Conservation (phyloP, 2,797 vertebrate genomes). For the Phalanger gymnotis region DNA sequence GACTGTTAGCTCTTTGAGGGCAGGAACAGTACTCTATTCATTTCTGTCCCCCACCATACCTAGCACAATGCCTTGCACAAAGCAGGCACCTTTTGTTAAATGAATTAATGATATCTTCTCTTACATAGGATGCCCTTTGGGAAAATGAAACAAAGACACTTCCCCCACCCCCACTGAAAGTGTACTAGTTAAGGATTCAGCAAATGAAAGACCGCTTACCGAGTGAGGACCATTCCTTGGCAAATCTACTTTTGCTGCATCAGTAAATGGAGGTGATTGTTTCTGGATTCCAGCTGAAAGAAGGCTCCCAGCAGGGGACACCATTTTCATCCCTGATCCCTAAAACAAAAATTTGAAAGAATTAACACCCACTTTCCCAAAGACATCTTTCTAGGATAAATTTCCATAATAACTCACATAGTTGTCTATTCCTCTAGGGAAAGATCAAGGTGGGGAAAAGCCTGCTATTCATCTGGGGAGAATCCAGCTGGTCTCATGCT, state of each 20-base stretch:
- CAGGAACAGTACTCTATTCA: neutral
- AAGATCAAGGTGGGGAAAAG: neutral
- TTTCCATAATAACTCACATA: conserved; percentile 42
- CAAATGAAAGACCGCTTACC: conserved; percentile 10
- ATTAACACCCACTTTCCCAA: neutral
- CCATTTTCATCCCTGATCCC: neutral
- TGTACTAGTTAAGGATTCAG: conserved; percentile 10
- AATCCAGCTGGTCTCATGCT: neutral
- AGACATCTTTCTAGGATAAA: conserved; percentile 1
- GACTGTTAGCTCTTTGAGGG: neutral
- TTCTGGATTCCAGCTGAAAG: conserved; percentile 24
- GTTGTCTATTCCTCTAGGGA: neutral
- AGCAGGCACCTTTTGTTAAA: conserved; percentile 13
- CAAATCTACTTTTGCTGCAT: conserved; percentile 28
- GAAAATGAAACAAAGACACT: conserved; percentile 1
- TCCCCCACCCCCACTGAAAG: neutral
- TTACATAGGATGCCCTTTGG: neutral
- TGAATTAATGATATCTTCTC: conserved; percentile 1
- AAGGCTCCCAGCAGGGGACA: neutral
- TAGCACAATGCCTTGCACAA: neutral
- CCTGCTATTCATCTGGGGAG: neutral
- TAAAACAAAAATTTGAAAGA: neutral
- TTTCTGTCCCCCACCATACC: neutral
- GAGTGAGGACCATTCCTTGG: conserved; percentile 1
- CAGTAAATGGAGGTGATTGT: conserved; percentile 33